phyloP scores from a whole-genome alignment of 2,888 invertebrate species.

The Troides aeacus region DNA sequence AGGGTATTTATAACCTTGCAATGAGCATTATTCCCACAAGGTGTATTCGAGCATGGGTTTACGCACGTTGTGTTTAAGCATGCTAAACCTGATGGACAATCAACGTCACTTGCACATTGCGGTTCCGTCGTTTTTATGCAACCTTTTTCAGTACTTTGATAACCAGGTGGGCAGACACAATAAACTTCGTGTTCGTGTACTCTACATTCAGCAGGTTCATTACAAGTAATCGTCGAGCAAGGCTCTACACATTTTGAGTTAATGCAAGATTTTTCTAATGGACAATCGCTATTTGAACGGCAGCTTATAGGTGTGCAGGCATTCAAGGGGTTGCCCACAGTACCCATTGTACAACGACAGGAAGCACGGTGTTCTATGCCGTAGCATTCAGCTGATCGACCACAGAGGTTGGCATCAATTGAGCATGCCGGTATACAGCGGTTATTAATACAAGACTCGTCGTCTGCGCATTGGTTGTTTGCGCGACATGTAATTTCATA shows the following conservation, averaged over 20 bases:
- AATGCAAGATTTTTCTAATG: constrained; percentile 88
- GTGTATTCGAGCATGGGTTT: constrained; percentile 89
- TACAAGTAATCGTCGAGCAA: constrained; percentile 85
- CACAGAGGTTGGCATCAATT: constrained; percentile 85
- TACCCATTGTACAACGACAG: constrained; percentile 91
- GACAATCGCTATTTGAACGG: constrained; percentile 89
- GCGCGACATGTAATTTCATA: constrained; percentile 86
- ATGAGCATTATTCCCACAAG: constrained; percentile 89
- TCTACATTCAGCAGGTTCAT: constrained; percentile 86
- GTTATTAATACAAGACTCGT: constrained; percentile 90
- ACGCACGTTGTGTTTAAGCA: constrained; percentile 91
- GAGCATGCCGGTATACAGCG: constrained; percentile 91
- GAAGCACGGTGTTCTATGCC: constrained; percentile 89
- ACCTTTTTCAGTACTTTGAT: constrained; percentile 81
- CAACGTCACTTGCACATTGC: constrained; percentile 87
- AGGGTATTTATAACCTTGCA: constrained; percentile 90
- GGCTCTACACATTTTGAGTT: constrained; percentile 90
- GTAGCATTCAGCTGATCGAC: constrained; percentile 88
- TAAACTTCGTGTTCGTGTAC: constrained; percentile 87
- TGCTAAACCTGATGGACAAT: constrained; percentile 90
- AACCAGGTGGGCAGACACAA: constrained; percentile 90
- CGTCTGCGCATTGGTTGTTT: constrained; percentile 88
- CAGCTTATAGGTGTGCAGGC: constrained; percentile 91
- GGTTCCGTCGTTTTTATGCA: constrained; percentile 81
- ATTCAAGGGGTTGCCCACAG: constrained; percentile 88